phyloP scores from a whole-genome alignment of 2,797 vertebrate genomes.

The Allobates femoralis region DNA sequence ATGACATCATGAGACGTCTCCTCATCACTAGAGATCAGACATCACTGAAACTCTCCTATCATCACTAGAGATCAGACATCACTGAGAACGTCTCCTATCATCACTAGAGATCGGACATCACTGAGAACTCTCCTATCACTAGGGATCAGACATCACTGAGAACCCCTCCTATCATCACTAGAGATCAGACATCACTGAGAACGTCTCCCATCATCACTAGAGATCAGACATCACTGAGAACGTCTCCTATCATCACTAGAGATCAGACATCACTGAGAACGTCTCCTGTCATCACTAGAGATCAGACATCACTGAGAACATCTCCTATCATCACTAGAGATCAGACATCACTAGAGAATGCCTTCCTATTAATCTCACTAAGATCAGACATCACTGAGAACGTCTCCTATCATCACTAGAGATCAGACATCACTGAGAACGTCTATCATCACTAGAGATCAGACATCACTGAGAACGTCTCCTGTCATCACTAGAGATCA shows the following conservation, averaged over 20 bases:
- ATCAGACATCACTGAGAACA: background rate
- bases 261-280: background rate
- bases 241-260: background rate
- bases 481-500: background rate
- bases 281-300: background rate
- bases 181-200: slow-evolving; percentile 3
- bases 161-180: background rate
- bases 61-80: background rate
- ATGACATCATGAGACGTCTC: background rate
- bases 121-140: background rate
- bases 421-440: background rate
- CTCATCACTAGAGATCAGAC: background rate
- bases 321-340: background rate
- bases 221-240: slow-evolving; percentile 2
- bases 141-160: background rate
- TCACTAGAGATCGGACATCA: background rate
- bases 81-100: background rate
- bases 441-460: background rate
- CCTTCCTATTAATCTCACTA: no score
- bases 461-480: background rate
- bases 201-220: background rate
- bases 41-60: background rate
- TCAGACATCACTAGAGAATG: background rate
- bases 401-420: background rate
- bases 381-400: slow-evolving; percentile 5